Evolutionary conservation across 2,888 invertebrate genomes (phyloP).

Genomic region (Drosophila heteroneura): DNA sequence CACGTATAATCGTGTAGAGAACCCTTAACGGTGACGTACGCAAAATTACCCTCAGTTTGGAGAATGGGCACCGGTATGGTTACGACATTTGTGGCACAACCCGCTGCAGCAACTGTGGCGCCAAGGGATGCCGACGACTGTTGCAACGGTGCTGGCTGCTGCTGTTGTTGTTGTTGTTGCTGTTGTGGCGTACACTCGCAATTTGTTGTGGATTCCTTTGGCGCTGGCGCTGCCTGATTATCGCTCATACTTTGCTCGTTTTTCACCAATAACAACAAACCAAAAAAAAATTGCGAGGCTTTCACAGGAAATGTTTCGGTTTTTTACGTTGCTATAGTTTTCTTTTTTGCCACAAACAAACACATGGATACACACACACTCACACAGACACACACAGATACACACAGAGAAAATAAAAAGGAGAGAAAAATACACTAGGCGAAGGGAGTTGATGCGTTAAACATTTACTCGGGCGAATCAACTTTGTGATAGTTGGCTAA

Average conservation of each 20-base stretch:
- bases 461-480: conserved; percentile 84
- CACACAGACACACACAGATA: conserved; percentile 23
- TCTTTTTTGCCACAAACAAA: conserved; percentile 35
- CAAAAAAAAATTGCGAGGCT: conserved; percentile 21
- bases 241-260: conserved; percentile 61
- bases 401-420: conserved; percentile 11
- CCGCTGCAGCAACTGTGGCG: conserved; percentile 26
- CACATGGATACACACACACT: conserved; percentile 27
- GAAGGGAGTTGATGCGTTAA: conserved; percentile 20
- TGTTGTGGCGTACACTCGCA: conserved; percentile 51
- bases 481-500: conserved; percentile 85
- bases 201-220: conserved; percentile 61
- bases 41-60: conserved; percentile 87
- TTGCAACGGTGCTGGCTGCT: conserved; percentile 26
- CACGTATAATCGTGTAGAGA: conserved; percentile 91
- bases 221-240: conserved; percentile 42
- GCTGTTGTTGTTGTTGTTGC: neutral
- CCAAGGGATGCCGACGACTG: conserved; percentile 47
- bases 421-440: conserved; percentile 14
- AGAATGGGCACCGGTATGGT: conserved; percentile 85
- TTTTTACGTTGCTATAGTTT: conserved; percentile 70
- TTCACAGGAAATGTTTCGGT: conserved; percentile 36
- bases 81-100: conserved; percentile 81
- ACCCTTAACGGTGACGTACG: conserved; percentile 92
- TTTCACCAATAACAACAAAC: conserved; percentile 11